Evolutionary conservation across 2,888 invertebrate genomes (phyloP).

Genomic region (Magallana nippona): DNA sequence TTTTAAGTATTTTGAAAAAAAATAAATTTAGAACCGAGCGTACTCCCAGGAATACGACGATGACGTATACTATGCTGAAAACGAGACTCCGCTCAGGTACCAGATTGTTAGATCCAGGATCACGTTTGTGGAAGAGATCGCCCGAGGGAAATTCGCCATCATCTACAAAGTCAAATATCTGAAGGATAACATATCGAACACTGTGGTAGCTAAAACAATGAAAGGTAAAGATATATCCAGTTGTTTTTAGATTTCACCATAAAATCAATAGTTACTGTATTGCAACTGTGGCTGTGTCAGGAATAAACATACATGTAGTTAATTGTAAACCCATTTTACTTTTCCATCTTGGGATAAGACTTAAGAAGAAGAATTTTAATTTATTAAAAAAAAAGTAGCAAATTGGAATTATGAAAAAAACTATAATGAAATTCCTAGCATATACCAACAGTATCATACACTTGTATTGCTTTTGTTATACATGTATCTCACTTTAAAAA

Average conservation of each 20-base stretch:
- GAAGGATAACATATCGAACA: constrained; percentile 20
- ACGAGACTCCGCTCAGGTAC: constrained; percentile 47
- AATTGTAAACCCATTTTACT: too few species aligned
- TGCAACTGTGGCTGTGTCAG: neutral
- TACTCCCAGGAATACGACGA: constrained; percentile 44
- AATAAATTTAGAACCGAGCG: constrained; percentile 49
- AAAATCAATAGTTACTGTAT: too few species aligned
- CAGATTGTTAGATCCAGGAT: constrained; percentile 53
- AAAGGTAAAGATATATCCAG: constrained; percentile 52
- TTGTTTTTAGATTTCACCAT: too few species aligned
- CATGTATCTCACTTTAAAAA: too few species aligned
- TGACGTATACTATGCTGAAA: constrained; percentile 56
- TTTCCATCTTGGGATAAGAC: too few species aligned
- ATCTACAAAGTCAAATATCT: constrained; percentile 57
- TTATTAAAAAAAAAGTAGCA: too few species aligned
- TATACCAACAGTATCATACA: too few species aligned
- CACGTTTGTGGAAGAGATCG: constrained; percentile 54
- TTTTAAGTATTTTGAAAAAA: too few species aligned
- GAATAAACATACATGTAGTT: neutral
- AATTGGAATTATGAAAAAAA: too few species aligned
- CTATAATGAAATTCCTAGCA: too few species aligned
- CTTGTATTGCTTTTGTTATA: too few species aligned
- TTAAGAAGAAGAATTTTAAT: too few species aligned
- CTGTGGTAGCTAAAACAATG: constrained; percentile 60
- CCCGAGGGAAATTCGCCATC: constrained; percentile 60